Evolutionary conservation across 2,888 invertebrate genomes (phyloP), one percentile per base, ranked within the genome.

Genomic region (Leptopilina syphax): DNA sequence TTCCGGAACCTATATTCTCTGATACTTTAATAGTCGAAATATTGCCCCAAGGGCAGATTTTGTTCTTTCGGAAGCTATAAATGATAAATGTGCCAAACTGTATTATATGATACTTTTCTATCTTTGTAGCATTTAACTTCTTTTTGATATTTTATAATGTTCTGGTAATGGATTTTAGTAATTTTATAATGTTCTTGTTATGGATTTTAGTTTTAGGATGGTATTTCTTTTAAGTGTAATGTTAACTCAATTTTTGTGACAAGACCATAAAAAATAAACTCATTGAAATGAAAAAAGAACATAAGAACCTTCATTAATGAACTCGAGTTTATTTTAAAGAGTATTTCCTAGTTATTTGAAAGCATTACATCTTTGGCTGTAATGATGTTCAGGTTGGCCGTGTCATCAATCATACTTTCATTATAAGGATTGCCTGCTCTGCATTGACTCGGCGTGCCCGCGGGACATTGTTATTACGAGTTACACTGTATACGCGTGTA

Each of bases 341-440:
- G 34, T 54, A n/a, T 73, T 27, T 73, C 57, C 34, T 57, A 57
- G 73, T 73, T 60, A 73, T n/a, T 10, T 10, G 47, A 76, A 47
- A 9, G 57, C 73, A 34, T 47, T 24, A 6, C 18, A 68, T 54
- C 54, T 79, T 77, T 77, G 68, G 86, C 85, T 86, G 88, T 91
- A 91, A 91, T 91, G 91, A 91, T 89, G 87, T 85, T 84, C 86
- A 84, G 83, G 87, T 86, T 87, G 87, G 85, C 83, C 83, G 86
- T 85, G 87, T 90, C 91, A 92, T 92, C 91, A 91, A 92, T 92
- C 92, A 91, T 89, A 91, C 90, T 91, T 92, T 91, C 91, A 91
- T 92, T 91, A 91, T 90, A 88, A 87, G 88, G 87, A 91, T 91
- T 90, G 89, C 89, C 89, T 84, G 88, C 86, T 87, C 86, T 84